phyloP scores from a whole-genome alignment of 2,113 vertebrate species.

The Dinomys branickii region DNA sequence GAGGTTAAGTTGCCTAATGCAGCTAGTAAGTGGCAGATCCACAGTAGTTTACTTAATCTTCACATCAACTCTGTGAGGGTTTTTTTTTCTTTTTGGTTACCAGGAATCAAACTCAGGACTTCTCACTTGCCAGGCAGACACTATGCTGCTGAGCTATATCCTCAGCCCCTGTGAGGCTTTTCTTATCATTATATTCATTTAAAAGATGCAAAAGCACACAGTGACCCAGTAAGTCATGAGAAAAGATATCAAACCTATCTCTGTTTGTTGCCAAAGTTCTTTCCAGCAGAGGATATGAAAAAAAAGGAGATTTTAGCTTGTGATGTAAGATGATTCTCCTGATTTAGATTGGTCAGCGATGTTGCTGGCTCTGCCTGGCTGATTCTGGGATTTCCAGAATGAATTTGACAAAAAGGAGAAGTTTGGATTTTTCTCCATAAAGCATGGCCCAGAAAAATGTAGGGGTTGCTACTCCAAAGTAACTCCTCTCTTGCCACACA shows the following conservation, averaged over 20 bases:
- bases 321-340: not conserved
- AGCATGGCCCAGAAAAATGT: not conserved
- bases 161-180: too few species aligned
- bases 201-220: slow-evolving; percentile 25
- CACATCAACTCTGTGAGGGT: not conserved
- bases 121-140: too few species aligned
- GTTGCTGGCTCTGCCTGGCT: not conserved
- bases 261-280: not conserved
- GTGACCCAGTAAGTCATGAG: not conserved
- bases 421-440: slow-evolving; percentile 6
- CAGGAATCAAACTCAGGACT: too few species aligned
- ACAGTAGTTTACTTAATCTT: slow-evolving; percentile 13
- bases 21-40: not conserved
- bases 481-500: not conserved
- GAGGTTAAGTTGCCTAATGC: slow-evolving; percentile 1
- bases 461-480: not conserved
- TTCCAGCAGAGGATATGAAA: not conserved
- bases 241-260: not conserved
- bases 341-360: not conserved
- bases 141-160: too few species aligned
- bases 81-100: too few species aligned
- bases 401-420: not conserved
- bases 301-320: not conserved
- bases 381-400: not conserved
- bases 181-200: slow-evolving; percentile 42